A percentile compares a stretch with the other conserved stretches of the same genome.
These are phyloP conservation scores for Bellardia pandia DNA, from an alignment of 2,888 invertebrate species.

Conservation along the genomic window DNA sequence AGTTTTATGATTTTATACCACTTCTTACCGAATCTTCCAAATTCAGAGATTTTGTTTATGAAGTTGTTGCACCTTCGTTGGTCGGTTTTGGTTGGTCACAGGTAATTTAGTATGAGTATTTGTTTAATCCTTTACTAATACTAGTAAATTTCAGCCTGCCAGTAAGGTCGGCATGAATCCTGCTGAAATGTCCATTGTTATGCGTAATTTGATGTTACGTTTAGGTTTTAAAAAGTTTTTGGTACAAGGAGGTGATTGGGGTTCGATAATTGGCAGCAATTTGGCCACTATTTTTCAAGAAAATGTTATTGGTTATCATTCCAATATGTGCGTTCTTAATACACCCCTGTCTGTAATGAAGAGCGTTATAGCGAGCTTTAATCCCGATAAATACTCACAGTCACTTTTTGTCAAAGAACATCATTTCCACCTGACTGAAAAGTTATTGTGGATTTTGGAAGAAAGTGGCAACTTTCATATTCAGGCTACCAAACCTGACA, in stretches of 20 bases:
- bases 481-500: constrained; percentile 95
- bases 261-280: constrained; percentile 86
- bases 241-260: constrained; percentile 94
- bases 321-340: constrained; percentile 86
- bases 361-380: constrained; percentile 84
- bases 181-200: constrained; percentile 85
- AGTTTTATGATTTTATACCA: constrained; percentile 91
- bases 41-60: constrained; percentile 87
- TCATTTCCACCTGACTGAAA: constrained; percentile 84
- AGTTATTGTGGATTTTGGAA: constrained; percentile 76
- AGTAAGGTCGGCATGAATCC: constrained; percentile 81
- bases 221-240: constrained; percentile 88
- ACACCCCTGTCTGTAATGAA: constrained; percentile 81
- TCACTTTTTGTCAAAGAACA: constrained; percentile 85
- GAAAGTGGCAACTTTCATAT: constrained; percentile 89
- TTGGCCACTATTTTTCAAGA: constrained; percentile 88
- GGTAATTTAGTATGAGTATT: constrained; percentile 79
- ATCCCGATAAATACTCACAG: constrained; percentile 83
- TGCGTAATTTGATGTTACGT: constrained; percentile 88
- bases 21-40: constrained; percentile 85
- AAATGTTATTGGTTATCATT: constrained; percentile 86
- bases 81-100: constrained; percentile 90
- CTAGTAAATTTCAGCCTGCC: constrained; percentile 75
- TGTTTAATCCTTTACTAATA: background rate
- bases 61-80: constrained; percentile 88